Evolutionary conservation across 2,797 vertebrate genomes (phyloP), one percentile per base, ranked within the genome.

Genomic region (Micropoecilia bifurca): DNA sequence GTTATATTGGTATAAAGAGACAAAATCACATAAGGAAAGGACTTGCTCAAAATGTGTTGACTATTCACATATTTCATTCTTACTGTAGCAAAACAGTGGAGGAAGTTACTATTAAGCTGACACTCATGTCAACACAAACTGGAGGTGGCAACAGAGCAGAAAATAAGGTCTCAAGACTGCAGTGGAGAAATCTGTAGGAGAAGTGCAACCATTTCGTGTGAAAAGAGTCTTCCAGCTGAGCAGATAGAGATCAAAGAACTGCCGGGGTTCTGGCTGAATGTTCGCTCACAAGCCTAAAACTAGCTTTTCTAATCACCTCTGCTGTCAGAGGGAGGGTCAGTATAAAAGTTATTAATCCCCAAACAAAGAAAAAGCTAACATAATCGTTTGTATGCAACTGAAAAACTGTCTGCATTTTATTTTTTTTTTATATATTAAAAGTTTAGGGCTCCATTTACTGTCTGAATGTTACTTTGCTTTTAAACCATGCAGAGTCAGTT

Each of bases 211-310:
- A 89, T 92, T 93, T 92, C 82, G 92, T 84, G 83, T 88, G 83
- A 89, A 88, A 89, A 90, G 91, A 89, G 84, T 81, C 84, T 81
- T 94, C 91, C 81, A 92, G 85, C 79, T 81, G 88, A 87, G 80
- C 76, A 87, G 93, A 95, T 90, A 91, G 76, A 90, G 85, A 95
- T 94, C 90, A 94, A 91, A 91, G 77, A 71, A 81, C 76, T 75
- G 87, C 53, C 68, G 78, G 80, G 39, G 88, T 89, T 90, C 77
- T 86, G 82, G 74, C 78, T 87, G 81, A 86, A 84, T 33, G 77
- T 82, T 87, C 79, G 74, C 81, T 85, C 68, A 74, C 43, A 87
- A 83, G 71, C 85, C 53, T 48, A 71, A 93, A 92, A 87, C 77
- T 72, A 82, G 77, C 84, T 88, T 84, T 88, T 89, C 81, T 90